phyloP scores from a whole-genome alignment of 2,113 vertebrate genomes.

The Ursus arctos region DNA sequence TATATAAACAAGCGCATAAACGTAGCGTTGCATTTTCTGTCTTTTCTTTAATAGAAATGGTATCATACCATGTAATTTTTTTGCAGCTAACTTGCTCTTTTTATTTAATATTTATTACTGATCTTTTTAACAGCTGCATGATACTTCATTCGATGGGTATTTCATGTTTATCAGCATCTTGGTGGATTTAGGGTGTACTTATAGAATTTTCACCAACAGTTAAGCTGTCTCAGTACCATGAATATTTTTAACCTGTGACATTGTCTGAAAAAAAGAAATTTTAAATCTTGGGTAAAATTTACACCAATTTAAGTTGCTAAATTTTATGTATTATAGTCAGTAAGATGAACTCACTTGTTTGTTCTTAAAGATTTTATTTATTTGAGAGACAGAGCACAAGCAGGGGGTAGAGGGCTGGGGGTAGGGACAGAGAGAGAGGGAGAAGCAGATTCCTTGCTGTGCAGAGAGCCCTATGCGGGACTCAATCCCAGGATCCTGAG shows the following conservation, averaged over 20 bases:
- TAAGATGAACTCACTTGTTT: neutral
- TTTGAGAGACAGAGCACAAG: too few species aligned
- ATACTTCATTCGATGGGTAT: neutral
- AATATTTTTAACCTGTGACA: constrained; percentile 15
- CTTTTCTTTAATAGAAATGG: neutral
- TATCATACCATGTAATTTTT: neutral
- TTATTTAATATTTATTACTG: neutral
- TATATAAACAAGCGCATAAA: neutral
- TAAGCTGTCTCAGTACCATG: neutral
- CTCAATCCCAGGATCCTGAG: too few species aligned
- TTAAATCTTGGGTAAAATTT: neutral
- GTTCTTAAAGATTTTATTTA: neutral
- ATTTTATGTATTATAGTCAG: neutral
- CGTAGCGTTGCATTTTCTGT: neutral
- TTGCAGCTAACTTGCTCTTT: neutral
- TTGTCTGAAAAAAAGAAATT: neutral
- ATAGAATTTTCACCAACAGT: neutral
- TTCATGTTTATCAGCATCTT: neutral
- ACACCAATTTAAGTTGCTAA: neutral
- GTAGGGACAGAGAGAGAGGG: too few species aligned
- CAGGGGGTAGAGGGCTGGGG: too few species aligned
- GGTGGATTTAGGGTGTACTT: neutral
- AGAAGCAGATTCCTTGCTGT: too few species aligned
- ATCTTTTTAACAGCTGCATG: neutral
- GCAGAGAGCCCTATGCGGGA: too few species aligned